Conservation (phyloP, 2,797 vertebrate genomes). For the Melanotaenia trifasciata region DNA sequence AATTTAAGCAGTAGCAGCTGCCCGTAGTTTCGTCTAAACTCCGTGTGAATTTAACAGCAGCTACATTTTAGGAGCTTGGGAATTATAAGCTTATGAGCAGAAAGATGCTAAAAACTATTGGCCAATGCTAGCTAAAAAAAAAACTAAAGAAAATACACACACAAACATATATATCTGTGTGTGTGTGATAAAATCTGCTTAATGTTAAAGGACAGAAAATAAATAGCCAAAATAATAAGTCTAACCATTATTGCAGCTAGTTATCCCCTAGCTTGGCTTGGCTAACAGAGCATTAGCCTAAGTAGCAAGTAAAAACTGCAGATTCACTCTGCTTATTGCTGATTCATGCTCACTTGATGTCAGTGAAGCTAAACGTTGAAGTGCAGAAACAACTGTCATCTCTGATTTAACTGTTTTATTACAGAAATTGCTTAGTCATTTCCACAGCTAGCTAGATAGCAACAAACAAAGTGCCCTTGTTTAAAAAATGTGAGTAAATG, state of each 20-base stretch:
- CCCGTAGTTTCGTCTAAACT: conserved; percentile 15
- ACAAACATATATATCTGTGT: too few species aligned
- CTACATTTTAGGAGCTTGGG: background rate
- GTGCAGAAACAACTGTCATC: too few species aligned
- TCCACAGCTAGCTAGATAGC: background rate
- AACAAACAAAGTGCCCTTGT: background rate
- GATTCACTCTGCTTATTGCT: background rate
- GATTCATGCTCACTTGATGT: background rate
- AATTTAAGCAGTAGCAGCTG: background rate
- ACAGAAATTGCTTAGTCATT: conserved; percentile 3
- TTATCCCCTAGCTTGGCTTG: background rate
- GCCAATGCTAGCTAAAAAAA: background rate
- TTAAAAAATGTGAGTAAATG: background rate
- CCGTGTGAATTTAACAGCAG: background rate
- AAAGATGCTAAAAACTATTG: background rate
- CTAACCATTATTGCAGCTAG: background rate
- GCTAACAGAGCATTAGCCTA: background rate
- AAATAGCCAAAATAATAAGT: too few species aligned
- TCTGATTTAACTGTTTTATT: too few species aligned
- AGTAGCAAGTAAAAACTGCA: background rate
- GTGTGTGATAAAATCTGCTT: too few species aligned
- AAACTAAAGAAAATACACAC: too few species aligned
- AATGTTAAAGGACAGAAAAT: too few species aligned
- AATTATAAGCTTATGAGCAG: background rate
- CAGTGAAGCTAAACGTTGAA: too few species aligned